Conservation (phyloP, 2,888 invertebrate species). For the Cerceris rybyensis region DNA sequence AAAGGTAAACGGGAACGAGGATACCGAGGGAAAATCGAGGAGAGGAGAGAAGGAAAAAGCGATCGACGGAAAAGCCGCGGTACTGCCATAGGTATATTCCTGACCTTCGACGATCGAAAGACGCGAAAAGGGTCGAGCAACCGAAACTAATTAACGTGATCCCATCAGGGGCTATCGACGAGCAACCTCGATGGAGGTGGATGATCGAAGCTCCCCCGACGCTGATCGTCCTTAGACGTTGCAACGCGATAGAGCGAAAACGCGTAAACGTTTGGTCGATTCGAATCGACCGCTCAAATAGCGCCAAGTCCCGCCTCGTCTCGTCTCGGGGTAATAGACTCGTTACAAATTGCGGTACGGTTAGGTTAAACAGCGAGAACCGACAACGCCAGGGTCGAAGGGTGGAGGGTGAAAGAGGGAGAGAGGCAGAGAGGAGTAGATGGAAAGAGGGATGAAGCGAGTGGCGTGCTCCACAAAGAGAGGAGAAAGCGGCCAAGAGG, state of each 20-base stretch:
- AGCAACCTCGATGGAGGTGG: too few relatives aligned
- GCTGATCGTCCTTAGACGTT: too few relatives aligned
- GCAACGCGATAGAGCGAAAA: too few relatives aligned
- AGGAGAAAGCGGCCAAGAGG: constrained; percentile 34
- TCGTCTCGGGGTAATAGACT: constrained; percentile 67
- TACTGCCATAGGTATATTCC: too few relatives aligned
- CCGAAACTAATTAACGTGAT: too few relatives aligned
- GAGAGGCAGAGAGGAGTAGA: constrained; percentile 13
- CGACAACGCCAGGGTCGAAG: constrained; percentile 19
- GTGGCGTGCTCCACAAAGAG: constrained; percentile 24
- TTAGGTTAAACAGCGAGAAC: constrained; percentile 63
- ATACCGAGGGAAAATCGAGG: not conserved
- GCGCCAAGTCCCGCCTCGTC: not conserved
- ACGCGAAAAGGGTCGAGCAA: too few relatives aligned
- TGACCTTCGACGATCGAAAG: too few relatives aligned
- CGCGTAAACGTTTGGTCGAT: too few relatives aligned
- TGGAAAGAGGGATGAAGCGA: constrained; percentile 37
- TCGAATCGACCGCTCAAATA: too few relatives aligned
- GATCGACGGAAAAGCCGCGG: not conserved
- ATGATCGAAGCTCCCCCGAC: too few relatives aligned
- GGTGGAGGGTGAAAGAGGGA: constrained; percentile 34
- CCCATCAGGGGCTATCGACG: too few relatives aligned
- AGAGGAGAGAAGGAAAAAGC: not conserved
- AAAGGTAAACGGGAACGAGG: constrained; percentile 31
- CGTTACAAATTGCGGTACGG: constrained; percentile 70